Conservation (phyloP, 2,888 invertebrate species). For the Allacma fusca region DNA sequence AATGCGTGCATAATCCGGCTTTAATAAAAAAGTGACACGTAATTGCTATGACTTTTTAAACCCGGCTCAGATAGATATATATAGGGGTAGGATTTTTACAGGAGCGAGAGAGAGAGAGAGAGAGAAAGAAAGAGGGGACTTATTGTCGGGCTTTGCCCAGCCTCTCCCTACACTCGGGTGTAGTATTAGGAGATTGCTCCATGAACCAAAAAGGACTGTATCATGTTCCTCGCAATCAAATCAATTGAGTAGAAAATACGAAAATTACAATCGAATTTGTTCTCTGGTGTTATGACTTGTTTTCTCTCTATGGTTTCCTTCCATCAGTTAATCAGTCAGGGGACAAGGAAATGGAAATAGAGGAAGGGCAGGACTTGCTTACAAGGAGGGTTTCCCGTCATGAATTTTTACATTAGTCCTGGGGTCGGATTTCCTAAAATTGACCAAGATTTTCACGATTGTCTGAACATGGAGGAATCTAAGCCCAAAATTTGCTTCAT, state of each 20-base stretch:
- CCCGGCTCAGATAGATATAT: conserved; percentile 24
- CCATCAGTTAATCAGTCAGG: conserved; percentile 3
- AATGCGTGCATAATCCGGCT: conserved; percentile 49
- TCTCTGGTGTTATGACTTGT: conserved; percentile 6
- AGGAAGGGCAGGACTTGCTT: neutral
- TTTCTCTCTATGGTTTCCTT: conserved; percentile 14
- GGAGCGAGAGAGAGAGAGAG: neutral
- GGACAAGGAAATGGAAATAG: neutral
- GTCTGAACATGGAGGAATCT: neutral
- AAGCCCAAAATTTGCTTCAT: no score
- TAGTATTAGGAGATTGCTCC: neutral
- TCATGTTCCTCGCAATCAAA: conserved; percentile 36
- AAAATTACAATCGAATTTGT: conserved; percentile 46
- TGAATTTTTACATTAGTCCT: neutral
- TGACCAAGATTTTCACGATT: neutral
- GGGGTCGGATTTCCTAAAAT: neutral
- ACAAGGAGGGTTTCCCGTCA: neutral
- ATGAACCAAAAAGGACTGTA: neutral
- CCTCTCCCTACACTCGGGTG: neutral
- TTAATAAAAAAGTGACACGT: conserved; percentile 60
- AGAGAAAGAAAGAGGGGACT: neutral
- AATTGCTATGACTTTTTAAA: conserved; percentile 54
- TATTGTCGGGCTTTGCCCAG: neutral
- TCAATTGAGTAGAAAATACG: conserved; percentile 46
- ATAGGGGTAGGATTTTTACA: conserved; percentile 20